A percentile compares a stretch with the other conserved stretches of the same genome.
phyloP scores from a whole-genome alignment of 2,113 vertebrate species.

The Daphoenositta chrysoptera region DNA sequence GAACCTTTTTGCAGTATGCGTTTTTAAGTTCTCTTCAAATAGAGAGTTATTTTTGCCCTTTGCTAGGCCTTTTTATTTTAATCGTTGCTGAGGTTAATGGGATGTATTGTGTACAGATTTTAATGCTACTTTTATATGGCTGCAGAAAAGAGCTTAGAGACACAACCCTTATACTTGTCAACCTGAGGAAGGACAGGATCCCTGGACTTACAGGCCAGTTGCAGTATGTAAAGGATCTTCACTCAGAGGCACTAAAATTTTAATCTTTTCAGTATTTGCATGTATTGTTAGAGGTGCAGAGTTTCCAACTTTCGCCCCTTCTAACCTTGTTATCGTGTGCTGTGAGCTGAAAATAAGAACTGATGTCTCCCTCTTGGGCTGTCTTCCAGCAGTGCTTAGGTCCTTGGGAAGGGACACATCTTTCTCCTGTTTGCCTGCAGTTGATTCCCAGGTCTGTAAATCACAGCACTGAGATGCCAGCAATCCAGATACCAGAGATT shows the following conservation, averaged over 20 bases:
- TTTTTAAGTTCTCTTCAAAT: not conserved
- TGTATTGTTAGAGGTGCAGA: not conserved
- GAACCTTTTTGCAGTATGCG: not conserved
- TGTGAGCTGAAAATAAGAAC: not conserved
- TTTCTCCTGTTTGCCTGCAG: not conserved
- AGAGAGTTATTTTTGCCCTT: not conserved
- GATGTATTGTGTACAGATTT: not conserved
- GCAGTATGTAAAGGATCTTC: not conserved
- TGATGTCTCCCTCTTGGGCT: not conserved
- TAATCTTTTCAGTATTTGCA: not conserved
- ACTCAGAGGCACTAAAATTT: not conserved
- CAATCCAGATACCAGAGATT: not conserved
- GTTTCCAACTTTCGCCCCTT: not conserved
- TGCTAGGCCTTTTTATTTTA: not conserved
- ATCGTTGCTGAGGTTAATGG: not conserved
- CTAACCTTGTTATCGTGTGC: not conserved
- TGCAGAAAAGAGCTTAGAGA: not conserved
- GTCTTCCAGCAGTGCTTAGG: not conserved
- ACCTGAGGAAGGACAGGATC: not conserved
- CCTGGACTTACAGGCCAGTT: not conserved
- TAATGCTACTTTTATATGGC: not conserved
- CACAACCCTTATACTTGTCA: not conserved
- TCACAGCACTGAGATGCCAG: not conserved
- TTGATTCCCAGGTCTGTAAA: not conserved
- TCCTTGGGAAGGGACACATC: not conserved